Evolutionary conservation across 2,888 invertebrate genomes (phyloP).

Genomic region (Deilephila elpenor): DNA sequence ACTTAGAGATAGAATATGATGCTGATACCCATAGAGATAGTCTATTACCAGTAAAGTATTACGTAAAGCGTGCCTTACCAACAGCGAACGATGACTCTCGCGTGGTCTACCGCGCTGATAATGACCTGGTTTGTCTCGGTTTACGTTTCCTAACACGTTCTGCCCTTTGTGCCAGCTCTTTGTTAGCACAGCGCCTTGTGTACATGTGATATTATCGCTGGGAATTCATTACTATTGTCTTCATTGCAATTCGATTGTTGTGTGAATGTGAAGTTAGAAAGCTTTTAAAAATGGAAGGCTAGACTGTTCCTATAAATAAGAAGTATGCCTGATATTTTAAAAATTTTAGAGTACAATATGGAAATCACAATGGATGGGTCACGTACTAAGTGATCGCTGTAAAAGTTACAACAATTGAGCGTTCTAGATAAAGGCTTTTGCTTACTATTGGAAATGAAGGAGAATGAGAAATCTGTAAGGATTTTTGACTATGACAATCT

Average conservation of each 20-base stretch:
- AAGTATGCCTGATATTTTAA: too few relatives aligned
- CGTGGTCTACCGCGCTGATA: constrained; percentile 58
- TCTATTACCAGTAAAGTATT: background rate
- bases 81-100: constrained; percentile 43
- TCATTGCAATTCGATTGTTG: background rate
- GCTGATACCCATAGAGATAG: background rate
- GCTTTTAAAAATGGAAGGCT: background rate
- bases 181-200: constrained; percentile 11
- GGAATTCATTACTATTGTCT: constrained; percentile 13
- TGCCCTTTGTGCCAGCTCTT: constrained; percentile 17
- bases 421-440: too few relatives aligned
- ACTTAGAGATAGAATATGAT: too few relatives aligned
- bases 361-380: too few relatives aligned
- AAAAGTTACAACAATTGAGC: too few relatives aligned
- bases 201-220: constrained; percentile 12
- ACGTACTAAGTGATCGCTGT: too few relatives aligned
- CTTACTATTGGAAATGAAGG: too few relatives aligned
- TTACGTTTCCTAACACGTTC: constrained; percentile 62
- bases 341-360: too few relatives aligned
- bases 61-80: background rate
- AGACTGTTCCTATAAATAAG: too few relatives aligned
- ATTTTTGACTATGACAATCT: too few relatives aligned
- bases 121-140: constrained; percentile 69
- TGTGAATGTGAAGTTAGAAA: background rate
- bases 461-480: too few relatives aligned